A percentile compares a stretch with the other conserved stretches of the same genome.
Conservation (phyloP, 2,888 invertebrate genomes). For the Cheilosia pagana region DNA sequence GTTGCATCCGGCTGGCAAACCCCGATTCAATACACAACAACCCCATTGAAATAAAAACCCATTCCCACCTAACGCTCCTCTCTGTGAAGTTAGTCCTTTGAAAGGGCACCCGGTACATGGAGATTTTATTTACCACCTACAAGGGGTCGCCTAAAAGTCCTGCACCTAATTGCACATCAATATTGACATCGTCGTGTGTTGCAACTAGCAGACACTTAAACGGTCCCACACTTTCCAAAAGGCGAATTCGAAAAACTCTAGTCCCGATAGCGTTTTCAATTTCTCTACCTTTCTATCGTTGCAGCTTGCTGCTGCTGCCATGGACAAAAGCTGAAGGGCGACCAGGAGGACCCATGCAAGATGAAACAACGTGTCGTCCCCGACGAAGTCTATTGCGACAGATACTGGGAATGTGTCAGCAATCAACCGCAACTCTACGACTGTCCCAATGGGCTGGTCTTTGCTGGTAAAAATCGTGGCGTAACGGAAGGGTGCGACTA, state of each 20-base stretch:
- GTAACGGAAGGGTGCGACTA: conserved; percentile 96
- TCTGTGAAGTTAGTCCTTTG: no score
- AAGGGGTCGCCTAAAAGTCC: neutral
- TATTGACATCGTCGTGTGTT: conserved; percentile 33
- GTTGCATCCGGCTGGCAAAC: no score
- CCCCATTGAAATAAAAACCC: no score
- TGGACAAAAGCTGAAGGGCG: conserved; percentile 79
- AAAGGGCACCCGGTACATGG: neutral
- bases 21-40: no score
- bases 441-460: conserved; percentile 95
- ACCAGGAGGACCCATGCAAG: conserved; percentile 91
- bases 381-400: conserved; percentile 92
- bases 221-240: conserved; percentile 23
- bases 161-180: conserved; percentile 51
- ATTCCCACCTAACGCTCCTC: no score
- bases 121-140: neutral
- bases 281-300: conserved; percentile 14
- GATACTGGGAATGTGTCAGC: conserved; percentile 92
- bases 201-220: conserved; percentile 33
- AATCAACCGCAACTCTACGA: conserved; percentile 93
- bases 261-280: conserved; percentile 49
- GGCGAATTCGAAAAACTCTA: conserved; percentile 39
- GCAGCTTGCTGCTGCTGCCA: conserved; percentile 37
- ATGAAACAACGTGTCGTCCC: conserved; percentile 89
- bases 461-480: conserved; percentile 93